Evolutionary conservation across 2,888 invertebrate species (phyloP), one percentile per base, ranked within the genome.

Genomic region (Eremobia ochroleuca): DNA sequence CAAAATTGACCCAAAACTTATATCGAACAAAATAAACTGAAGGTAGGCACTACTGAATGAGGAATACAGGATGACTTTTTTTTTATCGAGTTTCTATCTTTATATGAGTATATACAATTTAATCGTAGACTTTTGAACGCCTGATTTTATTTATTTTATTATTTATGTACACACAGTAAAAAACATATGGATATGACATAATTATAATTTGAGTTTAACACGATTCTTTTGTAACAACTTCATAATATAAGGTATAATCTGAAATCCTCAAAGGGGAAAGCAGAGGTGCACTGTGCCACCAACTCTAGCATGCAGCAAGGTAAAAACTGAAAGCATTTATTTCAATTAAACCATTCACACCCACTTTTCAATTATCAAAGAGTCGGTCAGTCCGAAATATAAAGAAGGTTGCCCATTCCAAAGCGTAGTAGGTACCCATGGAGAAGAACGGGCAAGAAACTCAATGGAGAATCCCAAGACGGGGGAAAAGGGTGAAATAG

Each of bases 11-110:
- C 40, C 49, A 4, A 25, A 62, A 69, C n/a, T 55, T 49, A 69
- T 46, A 77, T 55, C 62, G 31, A 70, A 77, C 58, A 34, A 64
- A 49, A 78, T 70, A 49, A 77, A 49, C 69, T 62, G 40, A n/a
- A 25, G 15, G 9, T 21, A 18, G n/a, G 25, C 0, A 25, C 46
- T 43, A 13, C 13, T 2, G 15, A 0, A 31, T 9, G 4, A 25
- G 66, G 31, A 31, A 66, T 31, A 69, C 8, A 40, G 6, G 28
- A 15, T 28, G 1, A 31, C 11, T 40, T 21, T 34, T 40, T 40
- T 18, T 21, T 61, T 55, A 28, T 5, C 28, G 1, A 21, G 11
- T 28, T 49, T n/a, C 0, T 31, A 3, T 13, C 9, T 62, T n/a
- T 18, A 55, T 18, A 55, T n/a, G 31, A 0, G 13, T 18, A 8